phyloP scores from a whole-genome alignment of 2,888 invertebrate species.

The Glyphotaelius pellucidus region DNA sequence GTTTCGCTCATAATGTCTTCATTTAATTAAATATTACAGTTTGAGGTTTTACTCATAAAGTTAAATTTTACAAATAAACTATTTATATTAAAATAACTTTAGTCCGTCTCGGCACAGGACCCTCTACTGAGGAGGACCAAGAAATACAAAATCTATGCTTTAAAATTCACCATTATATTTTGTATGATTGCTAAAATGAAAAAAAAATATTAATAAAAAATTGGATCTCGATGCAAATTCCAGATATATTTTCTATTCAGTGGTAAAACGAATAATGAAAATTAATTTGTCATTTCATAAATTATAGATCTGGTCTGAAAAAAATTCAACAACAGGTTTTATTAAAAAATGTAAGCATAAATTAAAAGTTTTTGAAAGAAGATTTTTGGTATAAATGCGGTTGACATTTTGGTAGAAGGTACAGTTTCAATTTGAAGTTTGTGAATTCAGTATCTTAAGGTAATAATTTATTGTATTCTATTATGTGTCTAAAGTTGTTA shows the following conservation, averaged over 20 bases:
- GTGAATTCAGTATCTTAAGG: not conserved
- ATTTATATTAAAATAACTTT: too few relatives aligned
- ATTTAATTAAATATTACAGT: too few relatives aligned
- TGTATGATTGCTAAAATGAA: too few relatives aligned
- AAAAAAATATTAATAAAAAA: too few relatives aligned
- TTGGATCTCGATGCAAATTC: too few relatives aligned
- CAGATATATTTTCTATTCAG: not conserved
- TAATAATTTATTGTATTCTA: not conserved
- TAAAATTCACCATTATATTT: too few relatives aligned
- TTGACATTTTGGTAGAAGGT: not conserved
- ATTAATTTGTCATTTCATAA: not conserved
- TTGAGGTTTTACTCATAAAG: too few relatives aligned
- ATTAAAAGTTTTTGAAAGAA: not conserved
- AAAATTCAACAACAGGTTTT: not conserved
- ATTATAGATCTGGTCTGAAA: not conserved
- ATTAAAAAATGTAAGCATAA: not conserved
- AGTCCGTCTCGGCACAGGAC: too few relatives aligned
- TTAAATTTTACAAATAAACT: too few relatives aligned
- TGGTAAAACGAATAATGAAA: not conserved
- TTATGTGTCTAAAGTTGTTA: not conserved
- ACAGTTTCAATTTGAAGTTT: not conserved
- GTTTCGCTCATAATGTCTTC: too few relatives aligned
- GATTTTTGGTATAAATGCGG: not conserved
- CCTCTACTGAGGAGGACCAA: too few relatives aligned
- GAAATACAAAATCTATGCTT: too few relatives aligned